A percentile compares a stretch with the other conserved stretches of the same genome.
These are phyloP conservation scores for Junonia oenone DNA, from an alignment of 2,888 invertebrate species.

Conservation along the genomic window DNA sequence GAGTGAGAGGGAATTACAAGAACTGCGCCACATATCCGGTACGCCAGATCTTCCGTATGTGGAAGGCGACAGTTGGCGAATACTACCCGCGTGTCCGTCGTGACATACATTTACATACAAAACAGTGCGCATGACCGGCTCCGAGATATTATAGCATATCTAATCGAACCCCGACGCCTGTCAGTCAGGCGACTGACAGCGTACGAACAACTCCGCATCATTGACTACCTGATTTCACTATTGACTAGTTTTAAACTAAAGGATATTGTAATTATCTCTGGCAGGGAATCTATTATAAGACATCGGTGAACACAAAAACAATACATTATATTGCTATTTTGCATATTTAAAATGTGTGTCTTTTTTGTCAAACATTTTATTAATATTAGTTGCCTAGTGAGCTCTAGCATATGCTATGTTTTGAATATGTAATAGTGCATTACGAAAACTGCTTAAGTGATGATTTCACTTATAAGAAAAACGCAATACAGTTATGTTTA, in stretches of 20 bases:
- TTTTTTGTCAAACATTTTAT: background rate
- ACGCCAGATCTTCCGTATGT: conserved; percentile 1
- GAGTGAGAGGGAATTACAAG: background rate
- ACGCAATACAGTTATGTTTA: too few relatives aligned
- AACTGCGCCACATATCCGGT: background rate
- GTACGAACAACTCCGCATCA: conserved; percentile 48
- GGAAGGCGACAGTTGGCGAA: conserved; percentile 18
- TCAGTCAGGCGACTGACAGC: conserved; percentile 56
- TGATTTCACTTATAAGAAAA: too few relatives aligned
- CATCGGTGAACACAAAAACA: background rate
- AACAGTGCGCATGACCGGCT: conserved; percentile 58
- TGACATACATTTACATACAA: conserved; percentile 72
- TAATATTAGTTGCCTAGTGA: background rate
- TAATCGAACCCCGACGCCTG: conserved; percentile 58
- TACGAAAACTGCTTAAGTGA: too few relatives aligned
- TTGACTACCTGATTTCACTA: conserved; percentile 45
- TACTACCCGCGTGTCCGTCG: conserved; percentile 37
- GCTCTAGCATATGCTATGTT: too few relatives aligned
- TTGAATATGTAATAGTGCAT: background rate
- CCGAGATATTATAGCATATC: conserved; percentile 65
- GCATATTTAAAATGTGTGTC: background rate
- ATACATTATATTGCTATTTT: background rate
- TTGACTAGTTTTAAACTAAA: conserved; percentile 34
- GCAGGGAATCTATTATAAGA: background rate
- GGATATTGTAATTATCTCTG: background rate